Conservation (phyloP, 2,113 vertebrate genomes). For the Verasper variegatus region DNA sequence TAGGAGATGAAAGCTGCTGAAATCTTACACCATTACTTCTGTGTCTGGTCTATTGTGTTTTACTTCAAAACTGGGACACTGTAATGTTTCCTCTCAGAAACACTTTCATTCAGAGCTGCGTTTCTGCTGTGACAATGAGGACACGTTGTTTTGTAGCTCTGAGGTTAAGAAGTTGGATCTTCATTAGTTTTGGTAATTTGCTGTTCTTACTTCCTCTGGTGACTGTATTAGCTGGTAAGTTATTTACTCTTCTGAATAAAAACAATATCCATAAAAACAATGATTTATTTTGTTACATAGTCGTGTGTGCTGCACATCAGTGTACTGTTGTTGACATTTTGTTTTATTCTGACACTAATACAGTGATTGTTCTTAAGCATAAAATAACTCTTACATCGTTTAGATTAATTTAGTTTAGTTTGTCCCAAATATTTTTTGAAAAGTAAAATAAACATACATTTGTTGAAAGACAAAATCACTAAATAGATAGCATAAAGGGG, state of each 20-base stretch:
- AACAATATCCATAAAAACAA: too few species aligned
- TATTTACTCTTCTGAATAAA: slow-evolving; percentile 1
- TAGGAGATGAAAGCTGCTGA: slow-evolving; percentile 42
- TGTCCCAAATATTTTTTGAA: too few species aligned
- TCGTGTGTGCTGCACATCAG: neutral
- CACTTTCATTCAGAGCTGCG: neutral
- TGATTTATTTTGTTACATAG: neutral
- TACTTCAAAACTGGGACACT: slow-evolving; percentile 24
- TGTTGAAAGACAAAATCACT: too few species aligned
- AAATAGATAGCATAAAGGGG: too few species aligned
- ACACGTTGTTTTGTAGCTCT: neutral
- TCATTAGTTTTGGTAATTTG: neutral
- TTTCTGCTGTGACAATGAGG: slow-evolving; percentile 21
- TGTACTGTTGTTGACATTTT: neutral
- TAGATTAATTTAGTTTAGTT: neutral
- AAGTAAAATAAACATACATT: too few species aligned
- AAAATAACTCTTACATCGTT: neutral
- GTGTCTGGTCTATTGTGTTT: slow-evolving; percentile 14
- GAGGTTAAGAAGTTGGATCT: neutral
- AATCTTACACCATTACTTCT: slow-evolving; percentile 40
- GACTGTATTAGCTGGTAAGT: slow-evolving; percentile 30
- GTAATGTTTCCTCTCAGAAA: slow-evolving; percentile 12
- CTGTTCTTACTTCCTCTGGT: slow-evolving; percentile 38
- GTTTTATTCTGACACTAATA: neutral
- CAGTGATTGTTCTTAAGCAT: neutral